Evolutionary conservation across 2,113 vertebrate species (phyloP).

Genomic region (Limnothrissa miodon): DNA sequence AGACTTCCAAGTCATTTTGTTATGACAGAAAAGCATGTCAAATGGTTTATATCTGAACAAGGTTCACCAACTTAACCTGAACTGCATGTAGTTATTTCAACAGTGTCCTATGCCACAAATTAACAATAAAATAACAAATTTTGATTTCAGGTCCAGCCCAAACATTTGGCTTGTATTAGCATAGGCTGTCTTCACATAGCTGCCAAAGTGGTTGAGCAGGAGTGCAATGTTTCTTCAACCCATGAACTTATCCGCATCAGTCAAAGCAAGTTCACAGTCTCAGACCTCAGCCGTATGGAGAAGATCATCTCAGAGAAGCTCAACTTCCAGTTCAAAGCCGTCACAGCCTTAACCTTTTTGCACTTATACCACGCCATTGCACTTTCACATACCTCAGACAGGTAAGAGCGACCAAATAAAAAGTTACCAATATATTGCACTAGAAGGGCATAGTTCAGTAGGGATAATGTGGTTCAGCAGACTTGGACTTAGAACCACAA

Average conservation of each 20-base stretch:
- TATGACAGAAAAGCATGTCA: neutral
- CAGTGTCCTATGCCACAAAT: neutral
- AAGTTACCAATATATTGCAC: neutral
- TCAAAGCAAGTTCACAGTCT: slow-evolving; percentile 92
- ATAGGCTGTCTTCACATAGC: slow-evolving; percentile 92
- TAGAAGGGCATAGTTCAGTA: neutral
- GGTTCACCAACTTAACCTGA: neutral
- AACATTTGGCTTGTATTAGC: slow-evolving; percentile 94
- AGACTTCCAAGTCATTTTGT: neutral
- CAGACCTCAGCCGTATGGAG: slow-evolving; percentile 93
- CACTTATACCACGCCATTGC: slow-evolving; percentile 89
- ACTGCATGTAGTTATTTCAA: neutral
- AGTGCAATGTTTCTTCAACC: slow-evolving; percentile 81
- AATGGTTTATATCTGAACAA: neutral
- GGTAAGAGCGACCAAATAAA: slow-evolving; percentile 64
- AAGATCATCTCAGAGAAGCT: slow-evolving; percentile 94
- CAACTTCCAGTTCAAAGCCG: slow-evolving; percentile 89
- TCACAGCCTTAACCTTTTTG: slow-evolving; percentile 98
- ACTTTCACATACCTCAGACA: slow-evolving; percentile 80
- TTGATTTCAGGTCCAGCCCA: slow-evolving; percentile 83
- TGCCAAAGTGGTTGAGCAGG: slow-evolving; percentile 82
- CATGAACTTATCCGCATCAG: slow-evolving; percentile 94
- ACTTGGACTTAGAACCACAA: slow-evolving; percentile 28
- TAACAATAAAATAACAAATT: neutral
- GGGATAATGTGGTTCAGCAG: neutral